Evolutionary conservation across 2,888 invertebrate species (phyloP), one percentile per base, ranked within the genome.

Genomic region (Sarcophaga subvicina): DNA sequence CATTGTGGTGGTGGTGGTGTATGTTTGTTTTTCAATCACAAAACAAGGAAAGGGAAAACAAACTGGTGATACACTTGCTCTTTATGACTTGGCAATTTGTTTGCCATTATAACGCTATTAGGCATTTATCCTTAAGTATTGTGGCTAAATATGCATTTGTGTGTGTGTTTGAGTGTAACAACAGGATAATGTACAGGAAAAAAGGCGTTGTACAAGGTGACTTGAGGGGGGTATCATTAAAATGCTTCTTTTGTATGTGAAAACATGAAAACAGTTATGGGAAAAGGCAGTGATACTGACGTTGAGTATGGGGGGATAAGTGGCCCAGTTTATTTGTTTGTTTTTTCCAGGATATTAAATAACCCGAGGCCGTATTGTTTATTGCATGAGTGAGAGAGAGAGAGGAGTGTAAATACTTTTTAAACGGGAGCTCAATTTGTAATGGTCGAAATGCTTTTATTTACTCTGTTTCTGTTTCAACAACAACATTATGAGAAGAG

Each of bases 351-450:
- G 90, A 90, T 91, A 91, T 89, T 89, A 83, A 89, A 87, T 89
- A 87, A 87, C 87, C 84, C 87, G 79, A 89, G 88, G 89, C 88
- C 87, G 84, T 83, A 88, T 88, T 88, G 85, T 80, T 85, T 81
- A 81, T 80, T 80, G 88, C 82, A 67, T 70, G 79, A 85, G 10
- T 2, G 37, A 37, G 37, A 37, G 37, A n/a, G n/a, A n/a, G n/a
- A 6, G 4, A 37, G 37, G 37, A 37, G 88, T 86, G 89, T 90
- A 90, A 90, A 88, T 87, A 88, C 83, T 88, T 85, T 90, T 91
- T 90, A 92, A 92, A 91, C 91, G 92, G 91, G 91, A 90, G 90
- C 90, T 89, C 91, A 91, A 92, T 92, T 92, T 91, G 92, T 91
- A 91, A 92, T 91, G 92, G 92, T 92, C 92, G 92, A 91, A 90